Percentiles rank a stretch among this genome's conserved stretches.
These are phyloP conservation scores for Conchocele bisecta DNA, from an alignment of 2,888 invertebrate genomes.

Conservation along the genomic window DNA sequence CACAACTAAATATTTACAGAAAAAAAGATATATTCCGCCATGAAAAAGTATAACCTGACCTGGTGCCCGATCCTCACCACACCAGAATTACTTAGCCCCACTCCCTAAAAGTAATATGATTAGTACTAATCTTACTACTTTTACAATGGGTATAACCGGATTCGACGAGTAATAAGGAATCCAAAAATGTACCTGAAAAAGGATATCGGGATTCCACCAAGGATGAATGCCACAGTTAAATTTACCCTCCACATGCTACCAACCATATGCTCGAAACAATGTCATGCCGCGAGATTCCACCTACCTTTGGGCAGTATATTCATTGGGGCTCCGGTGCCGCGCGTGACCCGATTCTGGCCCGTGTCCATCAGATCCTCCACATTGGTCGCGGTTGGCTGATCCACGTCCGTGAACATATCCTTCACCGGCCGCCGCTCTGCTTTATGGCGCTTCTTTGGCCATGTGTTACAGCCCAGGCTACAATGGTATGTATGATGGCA, in stretches of 20 bases:
- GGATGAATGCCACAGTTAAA: no score
- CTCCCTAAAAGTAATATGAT: no score
- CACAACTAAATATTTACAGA: no score
- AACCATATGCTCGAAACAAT: no score
- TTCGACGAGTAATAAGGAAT: background rate
- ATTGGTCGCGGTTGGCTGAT: conserved; percentile 34
- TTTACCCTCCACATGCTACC: no score
- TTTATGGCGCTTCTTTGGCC: conserved; percentile 69
- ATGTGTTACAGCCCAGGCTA: conserved; percentile 67
- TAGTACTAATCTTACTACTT: no score
- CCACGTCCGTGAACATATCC: conserved; percentile 61
- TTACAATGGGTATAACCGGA: no score
- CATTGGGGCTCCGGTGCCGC: conserved; percentile 65
- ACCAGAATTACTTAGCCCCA: no score
- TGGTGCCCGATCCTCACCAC: no score
- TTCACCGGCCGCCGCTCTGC: conserved; percentile 59
- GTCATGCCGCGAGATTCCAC: conserved; percentile 4
- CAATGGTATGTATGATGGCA: background rate
- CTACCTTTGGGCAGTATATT: conserved; percentile 64
- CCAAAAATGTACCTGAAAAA: background rate
- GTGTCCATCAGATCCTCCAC: conserved; percentile 56
- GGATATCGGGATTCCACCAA: no score
- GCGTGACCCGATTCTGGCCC: conserved; percentile 54
- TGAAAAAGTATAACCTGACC: no score
- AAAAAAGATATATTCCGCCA: no score